Conservation (phyloP, 1,140 invertebrate species). For the Latrodectus geometricus region DNA sequence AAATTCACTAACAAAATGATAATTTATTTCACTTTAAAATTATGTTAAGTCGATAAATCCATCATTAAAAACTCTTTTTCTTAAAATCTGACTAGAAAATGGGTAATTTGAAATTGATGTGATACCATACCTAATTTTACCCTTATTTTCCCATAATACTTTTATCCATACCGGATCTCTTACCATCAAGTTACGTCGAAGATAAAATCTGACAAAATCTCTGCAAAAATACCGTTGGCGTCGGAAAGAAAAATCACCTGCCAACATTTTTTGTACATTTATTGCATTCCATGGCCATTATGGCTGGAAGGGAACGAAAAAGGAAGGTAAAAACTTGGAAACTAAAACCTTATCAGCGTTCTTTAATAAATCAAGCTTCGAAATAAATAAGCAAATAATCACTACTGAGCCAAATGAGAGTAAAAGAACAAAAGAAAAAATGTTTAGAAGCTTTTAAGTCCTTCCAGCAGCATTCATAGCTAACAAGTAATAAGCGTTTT, state of each 20-base stretch:
- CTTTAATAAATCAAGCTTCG: background rate
- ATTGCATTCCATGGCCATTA: background rate
- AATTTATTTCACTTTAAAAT: no score
- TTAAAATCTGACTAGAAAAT: no score
- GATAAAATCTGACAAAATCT: background rate
- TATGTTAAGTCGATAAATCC: no score
- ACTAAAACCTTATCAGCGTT: background rate
- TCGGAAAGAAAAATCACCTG: background rate
- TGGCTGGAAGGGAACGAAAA: background rate
- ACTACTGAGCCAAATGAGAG: background rate
- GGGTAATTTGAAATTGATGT: no score
- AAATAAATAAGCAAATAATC: slow-evolving; percentile 1
- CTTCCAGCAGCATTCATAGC: background rate
- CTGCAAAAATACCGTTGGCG: background rate
- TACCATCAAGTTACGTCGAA: background rate
- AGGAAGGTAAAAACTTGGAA: background rate
- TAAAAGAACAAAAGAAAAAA: background rate
- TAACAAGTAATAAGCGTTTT: background rate
- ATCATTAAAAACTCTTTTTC: no score
- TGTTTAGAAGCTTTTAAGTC: background rate
- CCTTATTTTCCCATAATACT: background rate
- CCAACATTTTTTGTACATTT: background rate
- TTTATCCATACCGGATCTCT: background rate
- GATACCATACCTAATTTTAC: background rate
- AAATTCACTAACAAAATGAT: no score